Conservation (phyloP, 2,113 vertebrate genomes). For the Ceratotherium simum region DNA sequence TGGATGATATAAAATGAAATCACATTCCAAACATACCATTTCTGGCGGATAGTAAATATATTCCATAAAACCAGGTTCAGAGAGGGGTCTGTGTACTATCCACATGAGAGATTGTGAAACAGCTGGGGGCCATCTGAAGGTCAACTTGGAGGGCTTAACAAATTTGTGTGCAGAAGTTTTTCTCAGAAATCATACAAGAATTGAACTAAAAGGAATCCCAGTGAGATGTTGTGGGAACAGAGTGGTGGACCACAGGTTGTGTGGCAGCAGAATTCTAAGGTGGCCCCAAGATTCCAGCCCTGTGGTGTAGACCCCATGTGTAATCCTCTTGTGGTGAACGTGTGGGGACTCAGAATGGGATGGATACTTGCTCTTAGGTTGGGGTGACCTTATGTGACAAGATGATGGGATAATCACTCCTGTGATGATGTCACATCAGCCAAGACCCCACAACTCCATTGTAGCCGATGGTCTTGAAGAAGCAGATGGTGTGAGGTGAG, state of each 20-base stretch:
- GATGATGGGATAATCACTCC: rapidly evolving
- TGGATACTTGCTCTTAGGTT: rapidly evolving
- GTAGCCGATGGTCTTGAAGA: not conserved
- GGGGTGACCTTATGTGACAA: rapidly evolving
- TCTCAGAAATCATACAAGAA: not conserved
- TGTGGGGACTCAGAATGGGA: rapidly evolving
- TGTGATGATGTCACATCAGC: rapidly evolving
- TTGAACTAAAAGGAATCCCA: not conserved
- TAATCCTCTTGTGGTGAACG: rapidly evolving
- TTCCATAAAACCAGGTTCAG: not conserved
- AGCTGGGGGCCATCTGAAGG: not conserved
- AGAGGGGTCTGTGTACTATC: not conserved
- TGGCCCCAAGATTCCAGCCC: not conserved
- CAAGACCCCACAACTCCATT: not conserved
- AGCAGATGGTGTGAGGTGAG: not conserved
- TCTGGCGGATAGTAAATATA: not conserved
- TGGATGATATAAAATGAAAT: not conserved
- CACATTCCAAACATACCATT: conserved; percentile 44
- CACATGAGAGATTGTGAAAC: rapidly evolving
- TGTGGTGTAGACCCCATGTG: not conserved
- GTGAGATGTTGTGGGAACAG: rapidly evolving
- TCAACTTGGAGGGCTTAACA: rapidly evolving
- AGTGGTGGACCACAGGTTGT: rapidly evolving
- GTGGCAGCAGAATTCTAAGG: not conserved
- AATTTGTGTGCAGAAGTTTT: rapidly evolving